Conservation (phyloP, 2,888 invertebrate genomes). For the Clivina fossor region DNA sequence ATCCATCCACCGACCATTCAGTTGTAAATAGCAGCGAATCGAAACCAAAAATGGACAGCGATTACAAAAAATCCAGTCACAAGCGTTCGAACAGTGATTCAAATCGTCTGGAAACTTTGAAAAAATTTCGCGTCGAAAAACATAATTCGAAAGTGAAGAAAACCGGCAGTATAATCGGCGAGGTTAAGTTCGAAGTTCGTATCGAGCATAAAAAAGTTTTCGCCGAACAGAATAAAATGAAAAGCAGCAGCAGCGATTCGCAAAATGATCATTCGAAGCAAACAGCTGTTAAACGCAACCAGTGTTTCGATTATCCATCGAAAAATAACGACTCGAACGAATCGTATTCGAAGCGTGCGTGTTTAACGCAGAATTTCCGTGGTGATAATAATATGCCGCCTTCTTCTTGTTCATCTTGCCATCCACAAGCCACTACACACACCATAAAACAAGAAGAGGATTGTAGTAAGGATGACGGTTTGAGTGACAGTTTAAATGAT, state of each 20-base stretch:
- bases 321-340: neutral
- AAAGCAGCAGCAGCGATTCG: neutral
- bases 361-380: neutral
- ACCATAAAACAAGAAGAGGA: constrained; percentile 13
- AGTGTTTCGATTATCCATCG: constrained; percentile 17
- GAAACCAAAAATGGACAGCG: constrained; percentile 22
- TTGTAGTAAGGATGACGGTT: too few relatives aligned
- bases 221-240: constrained; percentile 5
- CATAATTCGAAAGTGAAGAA: constrained; percentile 42
- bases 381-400: neutral
- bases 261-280: neutral
- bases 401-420: neutral
- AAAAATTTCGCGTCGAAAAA: constrained; percentile 53
- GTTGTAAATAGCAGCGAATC: constrained; percentile 23
- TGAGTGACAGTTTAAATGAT: constrained; percentile 36
- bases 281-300: neutral
- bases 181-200: constrained; percentile 26
- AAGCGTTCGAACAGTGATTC: constrained; percentile 35
- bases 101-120: constrained; percentile 51
- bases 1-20: neutral
- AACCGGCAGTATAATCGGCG: constrained; percentile 25
- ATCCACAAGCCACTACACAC: neutral
- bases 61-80: constrained; percentile 6
- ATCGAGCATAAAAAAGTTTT: constrained; percentile 31
- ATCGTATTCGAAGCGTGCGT: constrained; percentile 9